A percentile compares a stretch with the other conserved stretches of the same genome.
Conservation (phyloP, 1,140 invertebrate species). For the Grapholita molesta region DNA sequence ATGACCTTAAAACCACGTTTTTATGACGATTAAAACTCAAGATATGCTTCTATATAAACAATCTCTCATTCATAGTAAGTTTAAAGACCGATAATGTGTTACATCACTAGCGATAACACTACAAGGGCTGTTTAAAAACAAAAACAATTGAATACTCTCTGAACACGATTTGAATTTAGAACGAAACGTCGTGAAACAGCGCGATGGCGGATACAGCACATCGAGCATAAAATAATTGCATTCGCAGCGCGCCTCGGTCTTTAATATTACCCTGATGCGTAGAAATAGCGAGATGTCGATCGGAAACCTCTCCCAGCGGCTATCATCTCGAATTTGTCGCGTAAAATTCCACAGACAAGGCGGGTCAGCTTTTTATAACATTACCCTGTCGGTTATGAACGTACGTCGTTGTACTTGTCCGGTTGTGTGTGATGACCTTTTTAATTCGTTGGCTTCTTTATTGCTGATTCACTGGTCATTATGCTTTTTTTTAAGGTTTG, state of each 20-base stretch:
- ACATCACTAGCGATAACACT: constrained; percentile 34
- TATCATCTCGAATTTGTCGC: constrained; percentile 69
- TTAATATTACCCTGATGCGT: constrained; percentile 52
- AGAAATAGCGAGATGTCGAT: constrained; percentile 43
- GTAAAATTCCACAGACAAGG: constrained; percentile 54
- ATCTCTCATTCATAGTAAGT: constrained; percentile 47
- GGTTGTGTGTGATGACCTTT: constrained; percentile 28
- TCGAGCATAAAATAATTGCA: constrained; percentile 71
- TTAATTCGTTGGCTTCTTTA: constrained; percentile 50
- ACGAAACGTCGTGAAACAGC: constrained; percentile 8
- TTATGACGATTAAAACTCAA: constrained; percentile 23
- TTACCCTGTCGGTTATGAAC: constrained; percentile 24
- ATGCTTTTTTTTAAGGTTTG: constrained; percentile 8
- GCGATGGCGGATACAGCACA: constrained; percentile 56
- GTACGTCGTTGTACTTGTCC: neutral
- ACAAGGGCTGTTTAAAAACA: neutral
- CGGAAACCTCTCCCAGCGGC: constrained; percentile 29
- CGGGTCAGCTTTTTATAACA: constrained; percentile 58
- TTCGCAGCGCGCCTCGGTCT: constrained; percentile 58
- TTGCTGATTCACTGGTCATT: constrained; percentile 61
- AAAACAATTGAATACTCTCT: constrained; percentile 6
- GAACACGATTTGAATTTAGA: constrained; percentile 21
- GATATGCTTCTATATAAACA: constrained; percentile 44
- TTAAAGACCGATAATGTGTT: constrained; percentile 34
- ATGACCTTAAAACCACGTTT: neutral